Base-by-base conservation (phyloP, 2,113 vertebrate genomes). In the Maylandia zebra region DNA sequence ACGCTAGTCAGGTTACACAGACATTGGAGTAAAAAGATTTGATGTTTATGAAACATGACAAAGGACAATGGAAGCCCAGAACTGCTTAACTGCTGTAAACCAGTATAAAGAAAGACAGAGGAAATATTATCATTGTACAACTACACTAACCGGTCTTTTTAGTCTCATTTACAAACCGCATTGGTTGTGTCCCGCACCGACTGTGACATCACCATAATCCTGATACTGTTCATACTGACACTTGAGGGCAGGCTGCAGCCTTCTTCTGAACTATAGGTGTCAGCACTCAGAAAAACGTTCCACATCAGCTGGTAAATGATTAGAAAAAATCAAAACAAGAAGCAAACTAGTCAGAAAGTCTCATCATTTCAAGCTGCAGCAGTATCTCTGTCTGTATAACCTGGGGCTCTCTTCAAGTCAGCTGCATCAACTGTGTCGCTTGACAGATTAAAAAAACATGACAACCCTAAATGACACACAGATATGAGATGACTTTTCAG, bases 1-100 rank as follows among this genome's bases (percentile, higher is more conserved):
- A 50, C 0, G 16, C 3, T 76, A 30, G 17, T 48, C 6, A 2
- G 10, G 17, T 27, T 50, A 0, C 7, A 50, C 24, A 32, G 1
- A 19, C 16, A 0, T 12, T 50, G 71, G 71, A 50, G 16, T 30
- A 78, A 78, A 48, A 78, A 27, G 43, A 48, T 30, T 76, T 76
- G 69, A 45, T 50, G 14, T 76, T 30, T 48, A 48, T 50, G 43
- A 76, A 76, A 32, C 10, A 76, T 16, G 16, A 30, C 24, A 19
- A 30, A 19, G 0, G 43, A 30, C 43, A 76, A 1, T 50, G 0
- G 6, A 30, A 48, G 9, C 9, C 22, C 13, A 11, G 24, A 48
- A 48, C 14, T 76, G 14, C 24, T 48, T 5, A 76, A 30, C 16
- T 30, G 41, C 2, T 76, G 24, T 74, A 45, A 45, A 17, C 0